Base-by-base conservation (phyloP, 1,140 invertebrate genomes). In the Drosophila pruinosa region DNA sequence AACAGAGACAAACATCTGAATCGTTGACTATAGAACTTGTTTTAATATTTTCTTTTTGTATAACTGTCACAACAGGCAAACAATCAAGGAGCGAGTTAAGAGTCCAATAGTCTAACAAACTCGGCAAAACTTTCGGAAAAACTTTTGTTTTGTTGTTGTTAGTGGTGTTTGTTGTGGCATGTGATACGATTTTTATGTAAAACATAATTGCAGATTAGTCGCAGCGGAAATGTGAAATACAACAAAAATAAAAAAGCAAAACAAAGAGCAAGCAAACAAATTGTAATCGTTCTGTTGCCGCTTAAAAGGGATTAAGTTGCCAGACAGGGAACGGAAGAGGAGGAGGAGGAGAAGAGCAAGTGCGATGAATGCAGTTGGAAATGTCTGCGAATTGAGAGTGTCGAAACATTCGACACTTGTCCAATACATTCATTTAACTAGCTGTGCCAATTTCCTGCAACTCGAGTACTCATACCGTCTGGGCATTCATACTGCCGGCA, bases 151-250 rank as follows among this genome's bases (percentile, higher is more conserved):
- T 24, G 21, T 24, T 39, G 22, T 22, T 38, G 5, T 14, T 41
- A 38, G 1, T 47, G 52, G 34, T 50, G 21, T 54, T 57, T 57
- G 52, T 41, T 43, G 58, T 65, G 38, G 41, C 52, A 58, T 85
- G 80, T 72, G 80, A 85, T 85, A 79, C 75, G 80, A 77, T 85
- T 85, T 83, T 70, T 79, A 85, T 85, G 78, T 82, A 88, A 67
- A 88, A 88, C 78, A 88, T 88, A 88, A 88, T 88, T 88, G 82
- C 78, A 88, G 82, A 88, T 88, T 88, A 88, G 82, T 88, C 61
- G 78, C 75, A 64, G 64, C 71, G 61, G 59, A 81, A 88, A 75
- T 72, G 64, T 69, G 63, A 64, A 88, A 78, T 38, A 38, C n/a
- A 59, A 41, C 28, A 61, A 64, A 34, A 10, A 0, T 34, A 48